Conservation (phyloP, 2,113 vertebrate species). For the Anolis sagrei region DNA sequence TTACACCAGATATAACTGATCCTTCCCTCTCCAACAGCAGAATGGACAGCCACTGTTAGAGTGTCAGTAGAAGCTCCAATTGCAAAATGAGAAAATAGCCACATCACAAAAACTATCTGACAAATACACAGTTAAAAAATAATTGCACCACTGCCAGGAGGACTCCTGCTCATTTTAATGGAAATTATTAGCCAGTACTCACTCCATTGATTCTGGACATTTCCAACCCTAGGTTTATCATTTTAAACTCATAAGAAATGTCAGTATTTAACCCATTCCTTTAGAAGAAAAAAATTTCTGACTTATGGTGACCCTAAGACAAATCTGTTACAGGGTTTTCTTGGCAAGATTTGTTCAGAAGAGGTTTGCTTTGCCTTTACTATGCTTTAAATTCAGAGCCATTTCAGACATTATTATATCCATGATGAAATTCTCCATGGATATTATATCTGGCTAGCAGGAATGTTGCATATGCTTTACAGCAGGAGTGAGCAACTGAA, state of each 20-base stretch:
- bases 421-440: not conserved
- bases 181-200: constrained; percentile 5
- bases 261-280: not conserved
- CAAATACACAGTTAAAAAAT: not conserved
- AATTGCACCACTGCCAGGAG: constrained; percentile 9
- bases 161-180: constrained; percentile 12
- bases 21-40: not conserved
- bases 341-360: too few relatives aligned
- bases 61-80: not conserved
- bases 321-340: too few relatives aligned
- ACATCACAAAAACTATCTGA: not conserved
- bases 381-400: too few relatives aligned
- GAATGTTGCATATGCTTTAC: not conserved
- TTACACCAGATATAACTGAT: not conserved
- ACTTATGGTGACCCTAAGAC: too few relatives aligned
- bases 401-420: not conserved
- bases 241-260: not conserved
- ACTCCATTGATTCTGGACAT: constrained; percentile 25
- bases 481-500: not conserved
- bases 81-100: not conserved
- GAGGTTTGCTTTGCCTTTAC: too few relatives aligned
- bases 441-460: not conserved
- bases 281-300: not conserved
- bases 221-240: not conserved
- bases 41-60: not conserved